Percentiles rank a stretch among this genome's conserved stretches.
These are phyloP conservation scores for Arrhamphus sclerolepis DNA, from an alignment of 2,797 vertebrate genomes.

Conservation along the genomic window DNA sequence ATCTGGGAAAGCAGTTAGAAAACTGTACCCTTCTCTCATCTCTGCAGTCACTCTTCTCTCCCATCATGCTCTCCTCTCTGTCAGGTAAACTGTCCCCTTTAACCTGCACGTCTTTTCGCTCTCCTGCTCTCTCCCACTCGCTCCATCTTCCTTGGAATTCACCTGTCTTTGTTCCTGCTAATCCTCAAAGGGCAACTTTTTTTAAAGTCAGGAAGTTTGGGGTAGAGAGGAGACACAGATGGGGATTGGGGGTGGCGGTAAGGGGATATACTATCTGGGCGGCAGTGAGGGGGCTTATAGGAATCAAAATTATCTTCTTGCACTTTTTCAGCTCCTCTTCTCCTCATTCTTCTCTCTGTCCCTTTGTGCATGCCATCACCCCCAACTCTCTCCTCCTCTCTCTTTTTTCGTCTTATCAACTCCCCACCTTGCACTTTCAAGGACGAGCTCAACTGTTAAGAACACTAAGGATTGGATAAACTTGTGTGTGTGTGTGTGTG, in stretches of 20 bases:
- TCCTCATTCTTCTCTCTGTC: constrained; percentile 41
- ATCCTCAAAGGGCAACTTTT: constrained; percentile 80
- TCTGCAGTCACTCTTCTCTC: constrained; percentile 22
- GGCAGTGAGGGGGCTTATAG: constrained; percentile 64
- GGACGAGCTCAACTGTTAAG: constrained; percentile 74
- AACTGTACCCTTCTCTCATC: constrained; percentile 16
- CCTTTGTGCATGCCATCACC: constrained; percentile 41
- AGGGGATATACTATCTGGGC: constrained; percentile 67
- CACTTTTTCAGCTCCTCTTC: constrained; percentile 38
- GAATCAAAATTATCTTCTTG: constrained; percentile 70
- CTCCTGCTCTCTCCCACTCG: not conserved
- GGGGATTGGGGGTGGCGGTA: constrained; percentile 37
- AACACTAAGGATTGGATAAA: constrained; percentile 57
- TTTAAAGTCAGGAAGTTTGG: constrained; percentile 79
- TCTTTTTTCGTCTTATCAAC: constrained; percentile 72
- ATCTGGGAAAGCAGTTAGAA: constrained; percentile 31
- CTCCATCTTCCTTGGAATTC: constrained; percentile 70
- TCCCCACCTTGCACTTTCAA: constrained; percentile 81
- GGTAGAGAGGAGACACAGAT: constrained; percentile 47
- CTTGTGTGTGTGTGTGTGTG: constrained; percentile 38
- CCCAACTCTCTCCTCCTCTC: constrained; percentile 33
- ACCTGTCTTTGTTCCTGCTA: constrained; percentile 82
- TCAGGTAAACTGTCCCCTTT: constrained; percentile 55
- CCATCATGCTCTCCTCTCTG: constrained; percentile 22
- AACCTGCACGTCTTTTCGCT: constrained; percentile 27